Conservation (phyloP, 2,888 invertebrate species). For the Neoitamus cyanurus region DNA sequence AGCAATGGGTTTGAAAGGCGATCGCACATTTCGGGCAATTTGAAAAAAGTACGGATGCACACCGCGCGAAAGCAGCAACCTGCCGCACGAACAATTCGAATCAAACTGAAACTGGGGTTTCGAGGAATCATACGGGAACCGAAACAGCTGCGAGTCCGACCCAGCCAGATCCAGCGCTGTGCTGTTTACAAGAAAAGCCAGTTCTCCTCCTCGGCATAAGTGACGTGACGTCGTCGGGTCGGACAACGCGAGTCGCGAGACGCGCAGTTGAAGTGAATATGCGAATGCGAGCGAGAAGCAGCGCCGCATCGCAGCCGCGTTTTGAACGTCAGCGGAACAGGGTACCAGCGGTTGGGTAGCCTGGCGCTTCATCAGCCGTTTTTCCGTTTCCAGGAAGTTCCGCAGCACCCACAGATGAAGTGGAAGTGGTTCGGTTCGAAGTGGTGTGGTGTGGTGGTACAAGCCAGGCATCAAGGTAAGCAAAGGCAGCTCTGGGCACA, state of each 20-base stretch:
- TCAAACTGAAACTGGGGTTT: background rate
- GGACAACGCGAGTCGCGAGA: background rate
- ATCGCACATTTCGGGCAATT: slow-evolving; percentile 10
- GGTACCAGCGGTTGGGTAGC: background rate
- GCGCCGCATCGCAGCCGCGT: background rate
- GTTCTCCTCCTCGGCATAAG: background rate
- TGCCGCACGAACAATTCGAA: background rate
- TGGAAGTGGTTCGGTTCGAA: background rate
- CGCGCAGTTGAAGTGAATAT: too few relatives aligned
- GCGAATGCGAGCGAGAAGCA: too few relatives aligned
- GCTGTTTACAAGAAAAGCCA: background rate
- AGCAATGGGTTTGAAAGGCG: slow-evolving; percentile 9
- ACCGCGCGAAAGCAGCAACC: background rate
- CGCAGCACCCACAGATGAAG: background rate
- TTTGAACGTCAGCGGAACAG: background rate
- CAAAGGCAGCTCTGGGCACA: too few relatives aligned
- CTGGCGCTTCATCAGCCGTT: background rate
- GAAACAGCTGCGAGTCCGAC: background rate
- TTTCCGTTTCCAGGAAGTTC: background rate
- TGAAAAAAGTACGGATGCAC: background rate
- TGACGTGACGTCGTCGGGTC: background rate
- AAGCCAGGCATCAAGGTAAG: too few relatives aligned
- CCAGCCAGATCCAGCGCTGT: background rate
- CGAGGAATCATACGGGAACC: background rate
- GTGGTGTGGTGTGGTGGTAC: background rate